Evolutionary conservation across 2,888 invertebrate species (phyloP), one percentile per base, ranked within the genome.

Genomic region (Brachyptera risi): DNA sequence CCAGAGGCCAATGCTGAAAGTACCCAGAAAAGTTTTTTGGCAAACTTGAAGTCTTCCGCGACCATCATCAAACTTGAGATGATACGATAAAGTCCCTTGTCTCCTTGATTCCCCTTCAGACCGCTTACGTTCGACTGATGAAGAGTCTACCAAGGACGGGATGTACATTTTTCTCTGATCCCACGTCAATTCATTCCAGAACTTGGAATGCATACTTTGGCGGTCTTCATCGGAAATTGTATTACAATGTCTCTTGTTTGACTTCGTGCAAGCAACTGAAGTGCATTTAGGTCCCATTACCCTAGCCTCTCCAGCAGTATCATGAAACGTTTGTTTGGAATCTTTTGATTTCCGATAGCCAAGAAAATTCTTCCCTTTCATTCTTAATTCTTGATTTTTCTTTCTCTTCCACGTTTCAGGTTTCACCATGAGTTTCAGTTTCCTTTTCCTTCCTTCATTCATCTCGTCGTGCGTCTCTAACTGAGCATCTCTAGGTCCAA

Each of bases 161-260:
- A 47, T 24, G 24, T 21, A 47, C n/a, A n/a, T 47, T 21, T 47
- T 47, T n/a, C 47, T 21, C 24, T 47, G 47, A 21, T 17, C 13
- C 47, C 47, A 64, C 11, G 56, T 56, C 38, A 61, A 11, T 5
- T 38, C 58, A 11, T 59, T 62, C 64, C 64, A 65, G 56, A 65
- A 65, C 24, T 35, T 19, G 13, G 58, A 7, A 60, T 64, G 63
- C 9, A 65, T 47, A 2, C 13, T 21, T 42, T 26, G 31, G 17
- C 65, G 19, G 1, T 62, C 56, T 24, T 60, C 61, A 5, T 64
- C 60, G 19, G 40, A 38, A 49, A 63, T 37, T 19, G 3, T 9
- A 2, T 44, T n/a, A 37, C 58, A 60, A 15, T 60, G 50, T 35
- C 54, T 17, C 13, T 40, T 63, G 5, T 31, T 19, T 27, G 50